Percentiles rank a stretch among this genome's conserved stretches.
Evolutionary conservation across 92 coral and sea anemone species (phyloP).

Genomic region (Phenganax subtilis): DNA sequence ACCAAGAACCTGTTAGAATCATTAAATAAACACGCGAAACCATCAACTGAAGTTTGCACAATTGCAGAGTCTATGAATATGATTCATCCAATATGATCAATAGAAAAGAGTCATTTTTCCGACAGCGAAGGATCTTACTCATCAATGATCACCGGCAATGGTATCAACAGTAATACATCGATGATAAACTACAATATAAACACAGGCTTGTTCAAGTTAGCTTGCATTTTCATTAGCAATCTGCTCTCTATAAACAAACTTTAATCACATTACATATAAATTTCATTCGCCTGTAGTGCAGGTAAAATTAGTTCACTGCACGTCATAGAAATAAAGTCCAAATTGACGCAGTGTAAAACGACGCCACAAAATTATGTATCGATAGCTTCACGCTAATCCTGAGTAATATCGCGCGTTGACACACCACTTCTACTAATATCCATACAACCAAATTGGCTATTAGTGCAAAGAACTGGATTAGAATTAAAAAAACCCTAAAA

Average conservation of each 20-base stretch:
- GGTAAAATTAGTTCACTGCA: not conserved
- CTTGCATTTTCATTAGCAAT: not conserved
- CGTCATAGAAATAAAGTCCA: slow-evolving; percentile 5
- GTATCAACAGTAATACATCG: too few relatives aligned
- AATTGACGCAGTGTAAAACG: not conserved
- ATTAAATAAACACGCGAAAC: not conserved
- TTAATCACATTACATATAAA: not conserved
- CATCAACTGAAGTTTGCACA: not conserved
- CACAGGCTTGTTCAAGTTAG: not conserved
- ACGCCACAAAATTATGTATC: not conserved
- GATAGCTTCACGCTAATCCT: not conserved
- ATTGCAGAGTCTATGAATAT: too few relatives aligned
- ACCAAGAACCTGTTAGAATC: not conserved
- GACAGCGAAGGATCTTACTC: too few relatives aligned
- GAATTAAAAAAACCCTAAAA: slow-evolving; percentile 13
- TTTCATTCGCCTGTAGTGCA: not conserved
- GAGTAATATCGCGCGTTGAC: slow-evolving; percentile 16
- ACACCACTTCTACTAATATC: slow-evolving; percentile 20
- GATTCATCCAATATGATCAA: too few relatives aligned
- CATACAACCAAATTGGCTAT: slow-evolving; percentile 18
- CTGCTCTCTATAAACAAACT: not conserved
- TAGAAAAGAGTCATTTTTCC: too few relatives aligned
- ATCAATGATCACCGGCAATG: too few relatives aligned
- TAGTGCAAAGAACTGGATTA: slow-evolving; percentile 29
- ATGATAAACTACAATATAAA: too few relatives aligned